These are phyloP conservation scores for Andrena dorsata DNA, from an alignment of 2,888 invertebrate species.

Conservation along the genomic window DNA sequence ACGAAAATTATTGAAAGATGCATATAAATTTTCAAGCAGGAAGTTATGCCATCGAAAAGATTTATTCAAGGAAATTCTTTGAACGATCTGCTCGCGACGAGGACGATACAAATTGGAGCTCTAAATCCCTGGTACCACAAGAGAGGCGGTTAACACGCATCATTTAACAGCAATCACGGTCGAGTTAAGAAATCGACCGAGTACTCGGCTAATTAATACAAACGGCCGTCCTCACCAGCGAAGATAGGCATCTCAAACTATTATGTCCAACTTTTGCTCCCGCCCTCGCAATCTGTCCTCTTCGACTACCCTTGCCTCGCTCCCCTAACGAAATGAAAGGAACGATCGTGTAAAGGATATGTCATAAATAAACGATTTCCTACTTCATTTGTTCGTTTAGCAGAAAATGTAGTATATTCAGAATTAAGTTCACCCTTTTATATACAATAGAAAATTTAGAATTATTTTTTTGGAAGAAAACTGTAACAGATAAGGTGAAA, in stretches of 20 bases:
- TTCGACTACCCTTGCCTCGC: constrained; percentile 12
- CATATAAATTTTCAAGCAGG: neutral
- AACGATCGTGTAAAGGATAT: too few relatives aligned
- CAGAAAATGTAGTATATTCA: too few relatives aligned
- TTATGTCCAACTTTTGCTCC: constrained; percentile 53
- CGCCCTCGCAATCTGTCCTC: constrained; percentile 1
- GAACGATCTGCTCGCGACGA: constrained; percentile 6
- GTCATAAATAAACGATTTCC: too few relatives aligned
- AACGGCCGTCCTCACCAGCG: constrained; percentile 59
- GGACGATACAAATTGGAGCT: constrained; percentile 24
- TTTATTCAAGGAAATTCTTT: neutral
- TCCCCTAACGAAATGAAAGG: constrained; percentile 17
- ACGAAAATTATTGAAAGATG: neutral
- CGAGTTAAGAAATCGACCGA: constrained; percentile 64
- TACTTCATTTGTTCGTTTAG: too few relatives aligned
- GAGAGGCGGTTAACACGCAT: constrained; percentile 40
- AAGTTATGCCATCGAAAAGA: neutral
- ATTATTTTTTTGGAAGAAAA: too few relatives aligned
- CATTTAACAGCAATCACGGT: constrained; percentile 65
- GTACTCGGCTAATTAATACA: constrained; percentile 69
- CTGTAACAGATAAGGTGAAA: too few relatives aligned
- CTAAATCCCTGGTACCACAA: constrained; percentile 17
- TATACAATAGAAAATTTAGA: too few relatives aligned
- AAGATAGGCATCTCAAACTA: constrained; percentile 61
- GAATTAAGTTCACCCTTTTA: too few relatives aligned